Percentiles rank a stretch among this genome's conserved stretches.
Conservation (phyloP, 2,113 vertebrate genomes). For the Charina bottae region DNA sequence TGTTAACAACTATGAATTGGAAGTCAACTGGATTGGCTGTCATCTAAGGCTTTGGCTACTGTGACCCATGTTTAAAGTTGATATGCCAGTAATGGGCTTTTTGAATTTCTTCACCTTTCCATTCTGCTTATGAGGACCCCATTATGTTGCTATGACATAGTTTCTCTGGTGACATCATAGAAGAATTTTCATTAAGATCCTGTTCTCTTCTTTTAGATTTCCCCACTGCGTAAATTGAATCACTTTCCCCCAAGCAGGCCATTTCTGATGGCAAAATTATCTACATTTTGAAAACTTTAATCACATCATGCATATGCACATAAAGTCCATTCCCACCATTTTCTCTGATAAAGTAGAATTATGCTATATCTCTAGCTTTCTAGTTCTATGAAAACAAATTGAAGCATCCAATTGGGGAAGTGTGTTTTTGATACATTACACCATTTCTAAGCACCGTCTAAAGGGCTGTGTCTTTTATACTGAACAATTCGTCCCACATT, state of each 20-base stretch:
- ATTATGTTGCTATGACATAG: conserved; percentile 17
- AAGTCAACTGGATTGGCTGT: conserved; percentile 40
- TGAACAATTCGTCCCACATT: conserved; percentile 10
- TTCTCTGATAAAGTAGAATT: not conserved
- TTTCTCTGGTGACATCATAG: conserved; percentile 37
- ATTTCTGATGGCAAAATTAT: conserved; percentile 55
- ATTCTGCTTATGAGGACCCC: conserved; percentile 23
- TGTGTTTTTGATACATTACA: conserved; percentile 5
- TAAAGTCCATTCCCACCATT: conserved; percentile 43
- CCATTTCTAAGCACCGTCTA: conserved; percentile 15
- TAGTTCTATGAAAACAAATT: conserved; percentile 43
- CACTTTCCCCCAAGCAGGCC: conserved; percentile 55
- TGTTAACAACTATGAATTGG: conserved; percentile 30
- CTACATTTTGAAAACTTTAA: conserved; percentile 54
- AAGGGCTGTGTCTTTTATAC: conserved; percentile 33
- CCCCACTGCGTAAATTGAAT: conserved; percentile 44
- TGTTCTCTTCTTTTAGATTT: conserved; percentile 40
- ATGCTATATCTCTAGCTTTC: conserved; percentile 26
- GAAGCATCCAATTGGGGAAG: conserved; percentile 26
- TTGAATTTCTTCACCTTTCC: conserved; percentile 42
- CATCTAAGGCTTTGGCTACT: conserved; percentile 41
- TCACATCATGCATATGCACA: not conserved
- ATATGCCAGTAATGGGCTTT: conserved; percentile 18
- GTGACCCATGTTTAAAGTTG: not conserved
- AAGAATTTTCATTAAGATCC: conserved; percentile 31